phyloP scores from a whole-genome alignment of 1,140 invertebrate genomes.

The Condylostylus longicornis region DNA sequence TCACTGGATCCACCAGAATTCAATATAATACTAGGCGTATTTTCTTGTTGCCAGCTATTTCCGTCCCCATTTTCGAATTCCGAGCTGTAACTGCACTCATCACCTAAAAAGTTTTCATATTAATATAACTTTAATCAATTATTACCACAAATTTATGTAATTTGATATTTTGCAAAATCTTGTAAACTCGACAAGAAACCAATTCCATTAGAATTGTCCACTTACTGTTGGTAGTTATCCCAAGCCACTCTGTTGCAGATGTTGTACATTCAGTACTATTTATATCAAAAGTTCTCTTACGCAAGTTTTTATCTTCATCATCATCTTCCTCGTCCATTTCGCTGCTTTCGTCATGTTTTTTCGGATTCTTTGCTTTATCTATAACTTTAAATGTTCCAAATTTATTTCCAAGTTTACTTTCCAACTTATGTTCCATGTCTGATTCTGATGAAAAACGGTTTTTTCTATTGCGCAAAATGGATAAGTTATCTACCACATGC shows the following conservation, averaged over 20 bases:
- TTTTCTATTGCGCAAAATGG: too few relatives aligned
- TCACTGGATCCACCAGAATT: slow-evolving; percentile 55
- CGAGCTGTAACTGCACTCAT: slow-evolving; percentile 68
- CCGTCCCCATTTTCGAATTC: slow-evolving; percentile 48
- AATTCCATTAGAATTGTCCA: slow-evolving; percentile 9
- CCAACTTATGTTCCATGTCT: slow-evolving; percentile 1
- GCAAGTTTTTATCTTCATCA: slow-evolving; percentile 36
- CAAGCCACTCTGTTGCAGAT: slow-evolving; percentile 66
- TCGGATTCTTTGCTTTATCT: slow-evolving; percentile 5
- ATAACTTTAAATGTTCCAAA: not conserved
- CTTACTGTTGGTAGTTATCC: slow-evolving; percentile 72
- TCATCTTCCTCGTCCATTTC: slow-evolving; percentile 40
- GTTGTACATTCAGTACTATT: slow-evolving; percentile 32
- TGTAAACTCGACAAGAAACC: not conserved
- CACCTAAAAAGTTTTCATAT: slow-evolving; percentile 28
- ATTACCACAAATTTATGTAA: not conserved
- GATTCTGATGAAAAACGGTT: slow-evolving; percentile 5
- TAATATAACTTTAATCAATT: too few relatives aligned
- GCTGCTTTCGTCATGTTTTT: slow-evolving; percentile 21
- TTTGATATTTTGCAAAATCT: not conserved
- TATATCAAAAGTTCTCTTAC: slow-evolving; percentile 24
- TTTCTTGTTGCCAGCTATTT: slow-evolving; percentile 36
- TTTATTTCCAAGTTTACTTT: not conserved
- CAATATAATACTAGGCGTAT: slow-evolving; percentile 53
- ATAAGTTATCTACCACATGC: too few relatives aligned